Conservation (phyloP, 2,797 vertebrate genomes). For the Potorous gilbertii region DNA sequence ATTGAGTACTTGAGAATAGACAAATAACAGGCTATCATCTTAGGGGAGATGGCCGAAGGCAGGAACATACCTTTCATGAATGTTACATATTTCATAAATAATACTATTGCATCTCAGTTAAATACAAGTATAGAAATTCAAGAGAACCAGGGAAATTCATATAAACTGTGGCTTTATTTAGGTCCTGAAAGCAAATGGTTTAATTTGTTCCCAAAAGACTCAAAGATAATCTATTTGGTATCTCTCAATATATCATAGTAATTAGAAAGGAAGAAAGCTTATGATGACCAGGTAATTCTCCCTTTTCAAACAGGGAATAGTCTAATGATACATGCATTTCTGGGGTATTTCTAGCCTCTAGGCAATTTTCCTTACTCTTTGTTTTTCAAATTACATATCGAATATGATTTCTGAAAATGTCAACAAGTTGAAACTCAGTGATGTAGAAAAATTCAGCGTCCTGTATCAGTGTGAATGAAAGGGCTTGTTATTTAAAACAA, state of each 20-base stretch:
- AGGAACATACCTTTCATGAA: constrained; percentile 49
- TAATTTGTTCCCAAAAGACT: not conserved
- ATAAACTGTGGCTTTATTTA: constrained; percentile 7
- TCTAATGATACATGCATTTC: constrained; percentile 2
- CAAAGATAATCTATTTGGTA: not conserved
- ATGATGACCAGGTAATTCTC: not conserved
- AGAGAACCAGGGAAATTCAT: not conserved
- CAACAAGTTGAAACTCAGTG: constrained; percentile 52
- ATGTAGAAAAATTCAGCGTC: constrained; percentile 63
- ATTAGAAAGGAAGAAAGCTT: constrained; percentile 10
- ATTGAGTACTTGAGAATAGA: not conserved
- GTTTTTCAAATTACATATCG: constrained; percentile 43
- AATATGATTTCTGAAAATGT: constrained; percentile 49
- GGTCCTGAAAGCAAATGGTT: constrained; percentile 33
- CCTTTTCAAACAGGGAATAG: constrained; percentile 15
- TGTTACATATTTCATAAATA: not conserved
- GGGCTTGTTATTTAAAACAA: constrained; percentile 51
- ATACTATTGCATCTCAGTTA: constrained; percentile 31
- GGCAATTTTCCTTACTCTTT: constrained; percentile 31
- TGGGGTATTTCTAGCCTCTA: not conserved
- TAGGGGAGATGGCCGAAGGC: not conserved
- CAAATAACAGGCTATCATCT: not conserved
- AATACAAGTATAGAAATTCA: constrained; percentile 2
- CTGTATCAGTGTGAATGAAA: constrained; percentile 72
- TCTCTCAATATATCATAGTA: not conserved